Evolutionary conservation across 2,888 invertebrate genomes (phyloP), one percentile per base, ranked within the genome.

Genomic region (Zelleria hepariella): DNA sequence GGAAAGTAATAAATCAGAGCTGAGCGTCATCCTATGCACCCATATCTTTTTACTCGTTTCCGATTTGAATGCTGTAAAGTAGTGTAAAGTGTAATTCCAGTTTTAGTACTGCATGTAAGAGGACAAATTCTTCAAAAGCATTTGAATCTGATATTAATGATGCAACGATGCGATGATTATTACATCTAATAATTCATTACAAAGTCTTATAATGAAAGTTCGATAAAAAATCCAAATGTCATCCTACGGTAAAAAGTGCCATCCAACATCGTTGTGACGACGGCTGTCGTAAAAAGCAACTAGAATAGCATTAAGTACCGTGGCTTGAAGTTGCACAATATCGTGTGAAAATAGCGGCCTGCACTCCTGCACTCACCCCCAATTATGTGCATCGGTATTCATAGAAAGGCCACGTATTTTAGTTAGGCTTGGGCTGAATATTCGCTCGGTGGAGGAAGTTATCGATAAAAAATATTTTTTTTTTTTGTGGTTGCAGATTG

Each of bases 341-440:
- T 66, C 77, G 86, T 87, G 87, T 86, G 86, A 86, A 86, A 84
- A 83, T 83, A 63, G 67, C 71, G 77, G 75, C 76, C 75, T 73
- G 70, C 71, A 72, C 67, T 74, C 75, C 32, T 73, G 70, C 72
- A 73, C 67, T 74, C 75, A 78, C 83, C 84, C 83, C 15, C 77
- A 79, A 82, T 81, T 80, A 78, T 72, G 47, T 57, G 57, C 57
- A 74, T 75, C 65, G 69, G 70, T 75, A 82, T 84, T 82, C 82
- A 83, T 81, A 78, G 77, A 73, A 75, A 73, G 74, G 66, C 59
- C 67, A 69, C 65, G 67, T 75, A n/a, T n/a, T n/a, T n/a, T 74
- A 74, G 73, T 73, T 73, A 75, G 62, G 69, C 73, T 64, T 71
- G 77, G 58, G 61, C 47, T 18, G 53, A 25, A 25, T 57, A 59